Percentiles rank a stretch among this genome's conserved stretches.
Evolutionary conservation across 2,113 vertebrate genomes (phyloP).

Genomic region (Callionymus lyra): DNA sequence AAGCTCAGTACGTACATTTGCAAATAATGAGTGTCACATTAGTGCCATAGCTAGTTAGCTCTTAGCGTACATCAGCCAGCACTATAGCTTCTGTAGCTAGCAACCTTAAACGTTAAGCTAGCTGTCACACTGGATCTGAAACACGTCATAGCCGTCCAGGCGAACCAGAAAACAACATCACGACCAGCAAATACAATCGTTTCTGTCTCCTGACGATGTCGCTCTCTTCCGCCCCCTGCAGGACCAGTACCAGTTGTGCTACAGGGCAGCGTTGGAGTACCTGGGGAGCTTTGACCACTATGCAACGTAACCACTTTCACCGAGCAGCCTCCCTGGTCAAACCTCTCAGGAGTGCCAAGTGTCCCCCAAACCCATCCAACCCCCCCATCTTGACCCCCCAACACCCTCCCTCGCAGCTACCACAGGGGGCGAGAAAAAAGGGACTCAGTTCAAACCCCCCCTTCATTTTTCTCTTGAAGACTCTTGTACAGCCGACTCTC

Average conservation of each 20-base stretch:
- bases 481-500: conserved; percentile 55
- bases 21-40: too few species aligned
- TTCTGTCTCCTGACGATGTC: too few species aligned
- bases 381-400: conserved; percentile 57
- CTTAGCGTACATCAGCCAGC: too few species aligned
- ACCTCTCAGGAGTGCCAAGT: conserved; percentile 70
- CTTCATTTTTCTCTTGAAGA: neutral
- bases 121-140: too few species aligned
- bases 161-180: too few species aligned
- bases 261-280: conserved; percentile 94
- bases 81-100: too few species aligned
- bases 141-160: too few species aligned
- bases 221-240: conserved; percentile 42
- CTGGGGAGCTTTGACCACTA: conserved; percentile 99
- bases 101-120: too few species aligned
- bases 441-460: neutral
- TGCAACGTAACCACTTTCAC: conserved; percentile 89
- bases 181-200: too few species aligned
- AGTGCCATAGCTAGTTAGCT: too few species aligned
- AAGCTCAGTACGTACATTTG: too few species aligned
- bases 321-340: conserved; percentile 42
- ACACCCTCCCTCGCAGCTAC: conserved; percentile 62
- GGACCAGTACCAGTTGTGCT: conserved; percentile 99
- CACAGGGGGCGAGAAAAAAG: conserved; percentile 45
- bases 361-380: conserved; percentile 75